Conservation (phyloP, 2,797 vertebrate genomes). For the Euthynnus affinis region DNA sequence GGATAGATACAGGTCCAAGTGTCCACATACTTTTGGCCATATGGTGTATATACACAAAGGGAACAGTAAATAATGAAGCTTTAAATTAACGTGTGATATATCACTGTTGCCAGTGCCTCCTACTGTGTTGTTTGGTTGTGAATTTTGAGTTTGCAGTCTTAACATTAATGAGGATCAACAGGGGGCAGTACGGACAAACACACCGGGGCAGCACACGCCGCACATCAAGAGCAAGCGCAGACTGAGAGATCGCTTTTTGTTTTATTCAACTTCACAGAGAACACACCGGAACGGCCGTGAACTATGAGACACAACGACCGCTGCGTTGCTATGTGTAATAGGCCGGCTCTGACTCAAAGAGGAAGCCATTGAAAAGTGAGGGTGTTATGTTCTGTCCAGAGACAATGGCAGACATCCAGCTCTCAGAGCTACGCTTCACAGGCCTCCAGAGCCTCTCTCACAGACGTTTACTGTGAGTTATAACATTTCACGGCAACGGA, state of each 20-base stretch:
- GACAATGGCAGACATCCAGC: slow-evolving; percentile 19
- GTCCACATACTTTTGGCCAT: no score
- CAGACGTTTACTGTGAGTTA: slow-evolving; percentile 38
- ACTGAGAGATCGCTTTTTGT: slow-evolving; percentile 2
- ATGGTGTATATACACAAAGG: no score
- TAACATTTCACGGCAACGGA: slow-evolving; percentile 19
- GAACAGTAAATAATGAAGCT: no score
- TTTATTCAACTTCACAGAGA: neutral
- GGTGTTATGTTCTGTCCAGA: neutral
- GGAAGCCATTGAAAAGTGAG: neutral
- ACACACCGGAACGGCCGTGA: neutral
- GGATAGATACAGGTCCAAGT: no score
- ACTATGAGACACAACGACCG: neutral
- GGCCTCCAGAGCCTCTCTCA: neutral
- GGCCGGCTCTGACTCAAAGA: neutral
- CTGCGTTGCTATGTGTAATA: neutral
- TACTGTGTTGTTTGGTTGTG: no score
- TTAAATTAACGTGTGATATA: no score
- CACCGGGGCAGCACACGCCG: slow-evolving; percentile 52
- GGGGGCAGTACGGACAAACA: slow-evolving; percentile 63
- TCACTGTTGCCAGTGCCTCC: no score
- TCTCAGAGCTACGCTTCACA: neutral
- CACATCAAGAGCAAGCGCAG: neutral
- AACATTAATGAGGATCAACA: neutral
- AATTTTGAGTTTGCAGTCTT: neutral